Evolutionary conservation across 2,113 vertebrate species (phyloP), one percentile per base, ranked within the genome.

Genomic region (Perca schrenkii): DNA sequence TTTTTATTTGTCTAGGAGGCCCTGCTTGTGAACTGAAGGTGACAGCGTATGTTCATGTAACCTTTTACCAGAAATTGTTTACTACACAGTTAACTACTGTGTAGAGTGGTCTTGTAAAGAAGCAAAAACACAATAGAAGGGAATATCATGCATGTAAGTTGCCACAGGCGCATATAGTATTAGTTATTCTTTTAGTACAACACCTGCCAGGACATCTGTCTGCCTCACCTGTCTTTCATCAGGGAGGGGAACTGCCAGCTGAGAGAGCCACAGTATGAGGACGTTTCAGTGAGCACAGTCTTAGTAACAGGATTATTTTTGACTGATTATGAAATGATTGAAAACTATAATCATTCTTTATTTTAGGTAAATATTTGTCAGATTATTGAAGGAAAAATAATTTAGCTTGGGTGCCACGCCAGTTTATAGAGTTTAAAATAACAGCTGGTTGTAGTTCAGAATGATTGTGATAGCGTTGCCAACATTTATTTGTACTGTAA

Each of bases 221-320:
- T 74, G 63, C 60, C 46, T 91, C 64, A 70, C 16, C 58, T 69
- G 65, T 88, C 74, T 85, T 83, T 88, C 86, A 64, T 76, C 72
- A 63, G 49, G 7, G 77, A 60, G 62, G 58, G n/a, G 46, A 52
- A 16, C 68, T 47, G 57, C 65, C 56, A 70, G 54, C 53, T 72
- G 56, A 76, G 8, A 66, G 67, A 46, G 40, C 12, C 3, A 12
- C 72, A 53, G 53, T 6, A 43, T 72, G 78, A 79, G 74, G 77
- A 83, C 5, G 57, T 73, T n/a, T 11, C 19, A 56, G 4, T 8
- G 17, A 54, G 65, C 36, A 54, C 8, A 21, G n/a, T 57, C 14
- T 50, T 31, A 56, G 36, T 64, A 36, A 74, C 3, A 19, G 57
- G 63, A 77, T 60, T 19, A 21, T n/a, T 10, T 40, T 28, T 34